A percentile compares a stretch with the other conserved stretches of the same genome.
These are phyloP conservation scores for Elephas maximus DNA, from an alignment of 2,113 vertebrate species.

Conservation along the genomic window DNA sequence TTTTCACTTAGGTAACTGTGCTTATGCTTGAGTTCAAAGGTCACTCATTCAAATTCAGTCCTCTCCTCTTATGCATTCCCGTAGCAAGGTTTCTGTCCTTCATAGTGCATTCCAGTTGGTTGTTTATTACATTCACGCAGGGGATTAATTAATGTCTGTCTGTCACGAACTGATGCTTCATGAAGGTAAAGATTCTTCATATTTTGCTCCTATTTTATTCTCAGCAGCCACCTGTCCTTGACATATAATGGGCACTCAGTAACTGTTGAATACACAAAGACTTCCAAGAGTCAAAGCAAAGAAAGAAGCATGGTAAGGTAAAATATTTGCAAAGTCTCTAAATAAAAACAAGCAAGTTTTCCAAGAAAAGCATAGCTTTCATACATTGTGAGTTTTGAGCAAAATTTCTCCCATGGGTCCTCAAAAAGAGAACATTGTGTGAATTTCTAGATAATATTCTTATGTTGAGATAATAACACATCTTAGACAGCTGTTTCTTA, in stretches of 20 bases:
- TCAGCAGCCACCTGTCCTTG: background rate
- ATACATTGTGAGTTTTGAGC: background rate
- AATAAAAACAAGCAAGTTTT: conserved; percentile 11
- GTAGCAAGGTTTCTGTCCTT: background rate
- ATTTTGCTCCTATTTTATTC: background rate
- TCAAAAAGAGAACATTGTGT: background rate
- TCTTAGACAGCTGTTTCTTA: background rate
- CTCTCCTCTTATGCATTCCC: too few species aligned
- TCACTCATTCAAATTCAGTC: background rate
- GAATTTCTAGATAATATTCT: background rate
- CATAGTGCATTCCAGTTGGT: background rate
- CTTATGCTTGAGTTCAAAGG: background rate
- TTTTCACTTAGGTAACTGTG: background rate
- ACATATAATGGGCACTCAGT: accelerated
- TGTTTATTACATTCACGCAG: background rate
- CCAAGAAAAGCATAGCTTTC: background rate
- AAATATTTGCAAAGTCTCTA: conserved; percentile 1
- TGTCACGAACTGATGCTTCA: background rate
- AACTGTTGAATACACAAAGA: background rate
- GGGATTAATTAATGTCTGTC: background rate
- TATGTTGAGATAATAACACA: background rate
- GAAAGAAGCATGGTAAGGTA: background rate
- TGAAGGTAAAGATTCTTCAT: background rate
- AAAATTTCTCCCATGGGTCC: background rate
- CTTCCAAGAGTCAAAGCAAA: background rate